These are phyloP conservation scores for Porites cylindrica DNA, from an alignment of 92 coral and sea anemone genomes.

Conservation along the genomic window DNA sequence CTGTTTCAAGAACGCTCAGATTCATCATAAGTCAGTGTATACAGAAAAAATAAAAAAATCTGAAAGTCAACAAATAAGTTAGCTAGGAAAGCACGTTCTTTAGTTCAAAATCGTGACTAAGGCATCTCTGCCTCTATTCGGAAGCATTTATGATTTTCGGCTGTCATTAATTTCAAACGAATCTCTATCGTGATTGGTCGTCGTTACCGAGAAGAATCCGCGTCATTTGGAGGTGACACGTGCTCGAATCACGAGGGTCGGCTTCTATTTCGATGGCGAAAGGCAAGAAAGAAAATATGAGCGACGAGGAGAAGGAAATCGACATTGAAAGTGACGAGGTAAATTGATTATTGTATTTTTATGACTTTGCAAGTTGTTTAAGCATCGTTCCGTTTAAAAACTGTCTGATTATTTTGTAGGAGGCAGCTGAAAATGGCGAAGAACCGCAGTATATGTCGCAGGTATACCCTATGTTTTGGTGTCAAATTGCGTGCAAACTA, in stretches of 20 bases:
- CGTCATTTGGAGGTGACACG: slow-evolving; percentile 79
- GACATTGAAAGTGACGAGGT: slow-evolving; percentile 99
- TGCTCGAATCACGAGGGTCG: slow-evolving; percentile 93
- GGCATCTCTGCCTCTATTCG: not conserved
- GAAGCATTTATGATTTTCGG: slow-evolving; percentile 28
- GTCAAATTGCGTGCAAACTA: slow-evolving; percentile 86
- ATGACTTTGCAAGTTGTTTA: slow-evolving; percentile 37
- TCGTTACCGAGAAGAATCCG: slow-evolving; percentile 32
- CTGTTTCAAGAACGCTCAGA: too few species aligned
- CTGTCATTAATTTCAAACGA: slow-evolving; percentile 23
- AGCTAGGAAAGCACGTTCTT: not conserved
- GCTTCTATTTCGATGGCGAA: slow-evolving; percentile 55
- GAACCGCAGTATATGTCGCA: slow-evolving; percentile 81
- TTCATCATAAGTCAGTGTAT: too few species aligned
- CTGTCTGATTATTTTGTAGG: slow-evolving; percentile 69
- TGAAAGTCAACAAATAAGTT: not conserved
- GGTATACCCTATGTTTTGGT: slow-evolving; percentile 91
- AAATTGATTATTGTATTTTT: slow-evolving; percentile 40
- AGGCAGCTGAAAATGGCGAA: slow-evolving; percentile 69
- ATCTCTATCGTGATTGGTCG: slow-evolving; percentile 44
- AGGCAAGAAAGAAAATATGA: slow-evolving; percentile 77
- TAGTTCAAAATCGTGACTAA: not conserved
- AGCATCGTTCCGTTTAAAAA: slow-evolving; percentile 45
- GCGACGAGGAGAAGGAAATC: slow-evolving; percentile 96
- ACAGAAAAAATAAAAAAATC: too few species aligned